These are phyloP conservation scores for Psophia crepitans DNA, from an alignment of 2,113 vertebrate genomes.

Conservation along the genomic window DNA sequence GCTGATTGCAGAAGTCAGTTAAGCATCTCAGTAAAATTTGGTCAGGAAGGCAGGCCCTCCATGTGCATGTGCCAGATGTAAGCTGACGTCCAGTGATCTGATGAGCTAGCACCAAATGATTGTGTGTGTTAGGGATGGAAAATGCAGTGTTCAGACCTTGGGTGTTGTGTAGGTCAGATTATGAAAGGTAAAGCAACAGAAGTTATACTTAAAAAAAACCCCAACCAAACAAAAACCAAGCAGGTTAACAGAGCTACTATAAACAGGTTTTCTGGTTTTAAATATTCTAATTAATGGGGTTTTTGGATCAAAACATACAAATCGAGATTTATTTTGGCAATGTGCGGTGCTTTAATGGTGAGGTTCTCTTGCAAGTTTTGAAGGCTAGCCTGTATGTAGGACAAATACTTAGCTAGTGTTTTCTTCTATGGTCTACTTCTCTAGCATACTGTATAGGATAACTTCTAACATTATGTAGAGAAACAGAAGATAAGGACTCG, in stretches of 20 bases:
- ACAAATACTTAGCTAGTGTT: background rate
- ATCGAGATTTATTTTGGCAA: background rate
- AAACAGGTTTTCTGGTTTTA: background rate
- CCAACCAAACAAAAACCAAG: background rate
- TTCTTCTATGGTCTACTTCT: background rate
- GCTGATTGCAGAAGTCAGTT: background rate
- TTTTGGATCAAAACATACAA: too few species aligned
- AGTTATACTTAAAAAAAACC: too few species aligned
- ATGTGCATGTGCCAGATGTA: fast-evolving
- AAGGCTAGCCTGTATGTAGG: background rate
- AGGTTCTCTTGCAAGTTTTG: background rate
- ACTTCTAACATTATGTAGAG: background rate
- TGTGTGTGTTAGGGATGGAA: background rate
- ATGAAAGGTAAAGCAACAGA: background rate
- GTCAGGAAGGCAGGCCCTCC: background rate
- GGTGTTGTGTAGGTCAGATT: background rate
- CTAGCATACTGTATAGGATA: background rate
- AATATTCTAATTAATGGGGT: too few species aligned
- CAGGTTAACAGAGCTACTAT: background rate
- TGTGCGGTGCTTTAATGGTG: background rate
- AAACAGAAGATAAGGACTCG: background rate
- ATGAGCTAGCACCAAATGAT: too few species aligned
- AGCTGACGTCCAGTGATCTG: background rate
- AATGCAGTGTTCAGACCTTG: background rate
- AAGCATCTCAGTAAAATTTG: background rate